These are phyloP conservation scores for Deilephila porcellus DNA, from an alignment of 2,888 invertebrate species.

Conservation along the genomic window DNA sequence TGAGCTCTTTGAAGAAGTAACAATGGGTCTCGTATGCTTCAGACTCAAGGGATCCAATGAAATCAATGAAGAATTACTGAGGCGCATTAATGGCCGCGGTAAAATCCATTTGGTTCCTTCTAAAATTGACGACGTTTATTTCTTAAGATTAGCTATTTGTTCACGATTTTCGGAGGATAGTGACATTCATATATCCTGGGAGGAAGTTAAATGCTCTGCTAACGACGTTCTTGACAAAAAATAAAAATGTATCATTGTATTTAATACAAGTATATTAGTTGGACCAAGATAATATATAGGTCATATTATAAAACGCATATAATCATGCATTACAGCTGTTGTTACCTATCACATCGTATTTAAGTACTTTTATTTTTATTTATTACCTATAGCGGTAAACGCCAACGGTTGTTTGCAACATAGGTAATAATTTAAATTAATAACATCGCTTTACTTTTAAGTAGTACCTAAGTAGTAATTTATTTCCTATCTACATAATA, in stretches of 20 bases:
- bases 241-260: slow-evolving; percentile 30
- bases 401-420: no score
- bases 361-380: no score
- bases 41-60: slow-evolving; percentile 94
- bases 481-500: no score
- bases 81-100: slow-evolving; percentile 94
- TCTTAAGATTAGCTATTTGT: slow-evolving; percentile 95
- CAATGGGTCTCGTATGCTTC: slow-evolving; percentile 98
- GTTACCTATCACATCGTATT: no score
- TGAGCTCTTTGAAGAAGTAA: slow-evolving; percentile 94
- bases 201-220: slow-evolving; percentile 91
- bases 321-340: no score
- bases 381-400: no score
- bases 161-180: slow-evolving; percentile 91
- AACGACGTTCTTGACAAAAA: slow-evolving; percentile 85
- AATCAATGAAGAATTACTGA: slow-evolving; percentile 91
- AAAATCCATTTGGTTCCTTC: slow-evolving; percentile 97
- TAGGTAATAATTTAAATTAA: no score
- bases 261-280: background rate
- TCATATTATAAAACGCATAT: no score
- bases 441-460: no score
- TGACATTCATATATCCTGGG: slow-evolving; percentile 95
- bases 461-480: no score
- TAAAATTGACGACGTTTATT: slow-evolving; percentile 92
- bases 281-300: background rate